A percentile compares a stretch with the other conserved stretches of the same genome.
Evolutionary conservation across 2,797 vertebrate species (phyloP).

Genomic region (Borostomias antarcticus): DNA sequence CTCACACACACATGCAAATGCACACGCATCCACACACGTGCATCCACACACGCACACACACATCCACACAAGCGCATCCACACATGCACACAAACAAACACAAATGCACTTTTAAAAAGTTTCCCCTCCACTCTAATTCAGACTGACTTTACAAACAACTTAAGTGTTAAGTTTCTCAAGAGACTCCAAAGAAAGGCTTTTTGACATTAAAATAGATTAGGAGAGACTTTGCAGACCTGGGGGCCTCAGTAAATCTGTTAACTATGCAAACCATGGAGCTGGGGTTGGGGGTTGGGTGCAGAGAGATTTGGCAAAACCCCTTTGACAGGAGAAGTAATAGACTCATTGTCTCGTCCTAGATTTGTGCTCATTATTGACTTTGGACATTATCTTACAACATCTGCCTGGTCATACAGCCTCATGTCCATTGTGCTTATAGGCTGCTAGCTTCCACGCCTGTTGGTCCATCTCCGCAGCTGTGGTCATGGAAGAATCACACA

Average conservation of each 20-base stretch:
- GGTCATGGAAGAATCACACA: constrained; percentile 49
- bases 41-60: neutral
- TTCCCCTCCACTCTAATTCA: constrained; percentile 63
- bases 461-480: constrained; percentile 49
- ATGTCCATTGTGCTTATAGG: constrained; percentile 6
- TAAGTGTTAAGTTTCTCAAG: constrained; percentile 79
- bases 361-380: constrained; percentile 49
- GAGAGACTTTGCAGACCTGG: constrained; percentile 75
- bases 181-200: constrained; percentile 76
- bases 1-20: too few relatives aligned
- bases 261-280: constrained; percentile 73
- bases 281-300: constrained; percentile 22
- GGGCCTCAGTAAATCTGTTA: constrained; percentile 75
- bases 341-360: constrained; percentile 49
- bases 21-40: constrained; percentile 1
- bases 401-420: constrained; percentile 34
- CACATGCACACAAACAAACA: neutral
- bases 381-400: constrained; percentile 59
- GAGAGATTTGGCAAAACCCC: constrained; percentile 68
- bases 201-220: constrained; percentile 82
- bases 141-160: constrained; percentile 76
- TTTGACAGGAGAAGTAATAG: constrained; percentile 62
- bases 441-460: constrained; percentile 33
- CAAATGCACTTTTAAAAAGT: constrained; percentile 46
- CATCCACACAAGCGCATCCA: neutral